phyloP scores from a whole-genome alignment of 2,113 vertebrate species.

The Phylloscopus trochilus region DNA sequence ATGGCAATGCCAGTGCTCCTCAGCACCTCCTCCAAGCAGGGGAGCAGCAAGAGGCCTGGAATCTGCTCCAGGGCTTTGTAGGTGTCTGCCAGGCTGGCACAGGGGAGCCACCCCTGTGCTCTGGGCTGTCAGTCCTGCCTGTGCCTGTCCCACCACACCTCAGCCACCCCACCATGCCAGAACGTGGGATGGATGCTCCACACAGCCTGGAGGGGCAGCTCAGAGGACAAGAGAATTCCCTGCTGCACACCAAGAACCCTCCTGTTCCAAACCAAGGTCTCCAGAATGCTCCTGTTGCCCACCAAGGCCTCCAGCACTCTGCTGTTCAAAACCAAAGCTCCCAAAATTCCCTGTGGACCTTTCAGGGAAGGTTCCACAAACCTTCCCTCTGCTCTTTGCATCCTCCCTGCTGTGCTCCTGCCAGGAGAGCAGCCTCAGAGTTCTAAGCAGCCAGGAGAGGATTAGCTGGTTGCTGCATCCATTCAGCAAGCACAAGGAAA shows the following conservation, averaged over 20 bases:
- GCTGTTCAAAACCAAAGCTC: background rate
- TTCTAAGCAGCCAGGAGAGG: background rate
- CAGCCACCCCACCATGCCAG: rapidly evolving
- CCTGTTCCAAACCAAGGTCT: background rate
- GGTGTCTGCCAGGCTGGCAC: background rate
- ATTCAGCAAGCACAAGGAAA: background rate
- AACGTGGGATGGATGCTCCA: background rate
- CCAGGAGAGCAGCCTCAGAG: background rate
- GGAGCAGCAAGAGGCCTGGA: background rate
- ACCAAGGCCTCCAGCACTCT: background rate
- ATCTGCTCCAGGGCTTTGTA: background rate
- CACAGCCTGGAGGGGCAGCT: background rate
- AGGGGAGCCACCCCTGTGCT: background rate
- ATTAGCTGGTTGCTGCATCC: background rate
- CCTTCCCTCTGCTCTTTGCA: background rate
- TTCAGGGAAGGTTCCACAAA: background rate
- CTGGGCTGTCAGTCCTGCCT: background rate
- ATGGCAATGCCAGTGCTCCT: rapidly evolving
- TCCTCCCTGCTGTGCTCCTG: background rate
- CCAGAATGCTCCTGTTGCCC: background rate
- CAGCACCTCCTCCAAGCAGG: background rate
- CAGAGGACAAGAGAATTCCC: background rate
- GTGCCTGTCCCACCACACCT: too few species aligned
- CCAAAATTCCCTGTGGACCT: background rate
- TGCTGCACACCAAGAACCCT: background rate